Evolutionary conservation across 2,888 invertebrate species (phyloP), one percentile per base, ranked within the genome.

Genomic region (Oxystoma pomonae): DNA sequence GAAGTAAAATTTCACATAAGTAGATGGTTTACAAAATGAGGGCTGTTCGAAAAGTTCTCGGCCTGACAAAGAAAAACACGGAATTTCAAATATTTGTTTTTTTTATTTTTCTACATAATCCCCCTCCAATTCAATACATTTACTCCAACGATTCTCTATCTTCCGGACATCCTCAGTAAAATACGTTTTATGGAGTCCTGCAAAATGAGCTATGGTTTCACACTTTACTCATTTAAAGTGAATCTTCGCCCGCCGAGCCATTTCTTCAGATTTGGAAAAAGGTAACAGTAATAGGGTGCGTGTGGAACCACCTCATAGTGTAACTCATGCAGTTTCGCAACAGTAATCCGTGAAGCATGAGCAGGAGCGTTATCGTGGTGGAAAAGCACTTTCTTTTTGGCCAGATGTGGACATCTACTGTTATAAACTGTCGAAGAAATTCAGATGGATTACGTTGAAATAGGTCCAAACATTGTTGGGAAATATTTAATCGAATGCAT

Each of bases 231-330:
- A 19, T 53, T 53, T 16, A 7, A 17, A 16, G 16, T 52, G 65
- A 69, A 68, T 71, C 59, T 69, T 59, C 67, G 58, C 60, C 67
- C 68, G 21, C 62, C 64, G 60, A 67, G 64, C 59, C 59, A 63
- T 55, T 63, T 61, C 20, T 56, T 35, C 55, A 35, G 56, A 21
- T 66, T 57, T 57, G 59, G 63, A n/a, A 57, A 57, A n/a, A 57
- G 19, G 21, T 19, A 60, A 63, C 60, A 63, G 56, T 63, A 61
- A 61, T 64, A 58, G 51, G 58, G 50, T 58, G 64, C 18, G 55
- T 61, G 64, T 7, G 64, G 64, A 5, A 62, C 17, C 58, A 64
- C 18, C 60, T 64, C 58, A 57, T 53, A 64, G 16, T 20, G 16
- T 17, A 64, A 64, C 60, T 64, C 55, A 50, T 64, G 58, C 9